Conservation (phyloP, 2,888 invertebrate species). For the Drosophila meridionalis region DNA sequence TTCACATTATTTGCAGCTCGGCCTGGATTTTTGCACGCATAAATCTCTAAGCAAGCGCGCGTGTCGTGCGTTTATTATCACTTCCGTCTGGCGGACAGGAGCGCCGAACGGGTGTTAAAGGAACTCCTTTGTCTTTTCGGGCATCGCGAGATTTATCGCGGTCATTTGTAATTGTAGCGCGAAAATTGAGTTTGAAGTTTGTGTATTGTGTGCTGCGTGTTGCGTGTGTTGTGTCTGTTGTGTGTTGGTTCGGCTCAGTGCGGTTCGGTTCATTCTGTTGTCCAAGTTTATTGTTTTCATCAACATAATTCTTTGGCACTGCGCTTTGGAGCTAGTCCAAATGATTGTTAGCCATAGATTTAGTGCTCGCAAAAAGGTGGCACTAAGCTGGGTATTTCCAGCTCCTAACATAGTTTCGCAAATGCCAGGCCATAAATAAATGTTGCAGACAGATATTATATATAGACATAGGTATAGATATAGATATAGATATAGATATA, state of each 20-base stretch:
- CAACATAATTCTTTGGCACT: conserved; percentile 75
- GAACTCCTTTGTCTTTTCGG: conserved; percentile 69
- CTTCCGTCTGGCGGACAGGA: conserved; percentile 59
- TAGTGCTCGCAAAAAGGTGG: conserved; percentile 62
- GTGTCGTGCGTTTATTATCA: conserved; percentile 80
- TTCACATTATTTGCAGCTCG: conserved; percentile 75
- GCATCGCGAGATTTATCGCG: conserved; percentile 77
- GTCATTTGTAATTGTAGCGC: conserved; percentile 82
- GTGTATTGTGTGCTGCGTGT: neutral
- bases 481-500: conserved; percentile 29
- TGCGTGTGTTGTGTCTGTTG: neutral
- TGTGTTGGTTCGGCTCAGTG: conserved; percentile 10
- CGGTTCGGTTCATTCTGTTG: conserved; percentile 23
- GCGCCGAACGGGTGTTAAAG: conserved; percentile 19
- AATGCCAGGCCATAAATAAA: conserved; percentile 58
- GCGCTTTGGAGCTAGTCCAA: conserved; percentile 72
- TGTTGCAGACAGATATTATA: conserved; percentile 50
- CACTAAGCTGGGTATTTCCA: conserved; percentile 70
- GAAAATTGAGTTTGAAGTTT: conserved; percentile 79
- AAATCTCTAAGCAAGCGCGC: conserved; percentile 79
- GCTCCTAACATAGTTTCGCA: conserved; percentile 57
- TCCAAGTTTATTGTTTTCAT: conserved; percentile 74
- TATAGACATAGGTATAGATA: conserved; percentile 46
- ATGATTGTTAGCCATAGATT: conserved; percentile 76
- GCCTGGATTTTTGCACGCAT: conserved; percentile 70